A percentile compares a stretch with the other conserved stretches of the same genome.
These are phyloP conservation scores for Masnerella sp. DNA, from an alignment of 2,888 invertebrate species.

Conservation along the genomic window DNA sequence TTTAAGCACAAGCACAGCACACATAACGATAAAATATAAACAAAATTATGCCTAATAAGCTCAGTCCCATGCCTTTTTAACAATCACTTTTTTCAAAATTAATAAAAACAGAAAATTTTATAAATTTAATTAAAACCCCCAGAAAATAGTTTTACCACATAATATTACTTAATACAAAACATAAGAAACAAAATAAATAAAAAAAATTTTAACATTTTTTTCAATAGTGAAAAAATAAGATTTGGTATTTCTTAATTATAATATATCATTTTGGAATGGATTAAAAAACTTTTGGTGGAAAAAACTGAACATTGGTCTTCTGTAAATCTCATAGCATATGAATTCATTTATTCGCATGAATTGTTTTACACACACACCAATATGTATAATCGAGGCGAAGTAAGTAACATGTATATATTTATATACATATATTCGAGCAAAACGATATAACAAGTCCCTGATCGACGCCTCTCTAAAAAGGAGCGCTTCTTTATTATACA, in stretches of 20 bases:
- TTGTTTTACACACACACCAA: constrained; percentile 60
- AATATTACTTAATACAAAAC: too few species aligned
- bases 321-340: constrained; percentile 58
- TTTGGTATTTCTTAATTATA: too few species aligned
- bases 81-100: not conserved
- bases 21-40: constrained; percentile 48
- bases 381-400: constrained; percentile 60
- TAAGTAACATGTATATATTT: constrained; percentile 61
- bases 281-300: constrained; percentile 12
- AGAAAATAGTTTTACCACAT: too few species aligned
- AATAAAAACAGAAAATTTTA: too few species aligned
- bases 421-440: constrained; percentile 62
- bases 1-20: constrained; percentile 56
- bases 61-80: constrained; percentile 18
- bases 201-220: not conserved
- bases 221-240: too few species aligned
- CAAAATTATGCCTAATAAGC: constrained; percentile 39
- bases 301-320: constrained; percentile 30
- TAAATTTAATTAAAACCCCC: too few species aligned
- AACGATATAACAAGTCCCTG: constrained; percentile 62
- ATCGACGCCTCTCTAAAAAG: constrained; percentile 56
- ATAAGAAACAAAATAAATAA: too few species aligned
- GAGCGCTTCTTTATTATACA: constrained; percentile 56
- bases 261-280: not conserved
- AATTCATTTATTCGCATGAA: constrained; percentile 61